Percentiles rank a stretch among this genome's conserved stretches.
These are phyloP conservation scores for Etheostoma perlongum DNA, from an alignment of 2,797 vertebrate genomes.

Conservation along the genomic window DNA sequence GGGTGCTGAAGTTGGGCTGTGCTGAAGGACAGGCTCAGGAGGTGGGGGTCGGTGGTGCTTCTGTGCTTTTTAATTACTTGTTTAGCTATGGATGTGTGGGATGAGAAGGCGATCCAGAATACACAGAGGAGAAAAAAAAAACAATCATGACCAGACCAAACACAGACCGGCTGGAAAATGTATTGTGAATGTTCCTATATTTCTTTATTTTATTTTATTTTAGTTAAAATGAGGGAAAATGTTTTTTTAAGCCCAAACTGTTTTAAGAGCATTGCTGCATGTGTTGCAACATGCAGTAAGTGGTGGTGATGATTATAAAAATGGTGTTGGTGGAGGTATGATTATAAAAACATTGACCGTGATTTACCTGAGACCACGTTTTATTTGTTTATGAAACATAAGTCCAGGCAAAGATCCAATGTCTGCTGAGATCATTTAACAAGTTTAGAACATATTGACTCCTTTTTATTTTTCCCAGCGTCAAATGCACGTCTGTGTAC, in stretches of 20 bases:
- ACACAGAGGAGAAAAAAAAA: constrained; percentile 54
- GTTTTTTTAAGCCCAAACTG: constrained; percentile 88
- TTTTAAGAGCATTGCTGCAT: constrained; percentile 85
- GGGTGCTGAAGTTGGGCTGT: constrained; percentile 55
- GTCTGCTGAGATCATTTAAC: constrained; percentile 35
- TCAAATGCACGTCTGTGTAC: constrained; percentile 83
- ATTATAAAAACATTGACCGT: constrained; percentile 34
- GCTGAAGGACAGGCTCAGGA: constrained; percentile 61
- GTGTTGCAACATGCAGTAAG: constrained; percentile 84
- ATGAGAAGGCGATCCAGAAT: constrained; percentile 44
- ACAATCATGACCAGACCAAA: constrained; percentile 50
- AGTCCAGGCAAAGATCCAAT: constrained; percentile 40
- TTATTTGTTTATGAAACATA: constrained; percentile 86
- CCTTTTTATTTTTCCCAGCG: constrained; percentile 78
- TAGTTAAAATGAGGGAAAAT: constrained; percentile 79
- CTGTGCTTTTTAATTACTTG: constrained; percentile 84
- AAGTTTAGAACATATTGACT: constrained; percentile 66
- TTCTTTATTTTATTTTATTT: constrained; percentile 24
- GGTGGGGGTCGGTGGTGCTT: constrained; percentile 36
- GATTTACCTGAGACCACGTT: constrained; percentile 71
- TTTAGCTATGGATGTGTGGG: constrained; percentile 83
- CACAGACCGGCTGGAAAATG: constrained; percentile 85
- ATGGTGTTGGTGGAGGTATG: constrained; percentile 34
- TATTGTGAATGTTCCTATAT: constrained; percentile 85
- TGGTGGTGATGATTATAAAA: constrained; percentile 28